phyloP scores from a whole-genome alignment of 2,113 vertebrate species.

The Hylia prasina region DNA sequence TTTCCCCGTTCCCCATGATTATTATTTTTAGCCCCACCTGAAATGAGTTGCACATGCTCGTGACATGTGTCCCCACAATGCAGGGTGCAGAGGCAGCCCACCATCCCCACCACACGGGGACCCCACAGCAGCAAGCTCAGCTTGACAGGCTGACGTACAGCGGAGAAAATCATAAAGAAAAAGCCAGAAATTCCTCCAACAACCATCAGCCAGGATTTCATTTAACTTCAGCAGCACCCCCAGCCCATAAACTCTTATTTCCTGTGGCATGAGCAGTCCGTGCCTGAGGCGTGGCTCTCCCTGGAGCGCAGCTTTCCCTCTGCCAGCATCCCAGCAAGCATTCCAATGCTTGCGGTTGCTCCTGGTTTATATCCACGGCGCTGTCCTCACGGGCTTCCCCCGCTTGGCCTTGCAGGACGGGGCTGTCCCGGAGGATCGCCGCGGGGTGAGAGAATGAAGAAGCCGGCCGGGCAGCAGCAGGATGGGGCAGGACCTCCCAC shows the following conservation, averaged over 20 bases:
- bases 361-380: accelerated
- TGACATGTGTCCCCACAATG: not conserved
- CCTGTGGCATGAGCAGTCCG: accelerated
- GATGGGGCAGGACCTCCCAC: conserved; percentile 80
- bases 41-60: accelerated
- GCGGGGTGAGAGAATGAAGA: conserved; percentile 78
- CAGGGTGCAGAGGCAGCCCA: not conserved
- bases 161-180: not conserved
- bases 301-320: not conserved
- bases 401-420: conserved; percentile 6
- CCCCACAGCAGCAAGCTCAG: not conserved
- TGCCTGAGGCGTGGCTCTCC: accelerated
- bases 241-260: not conserved
- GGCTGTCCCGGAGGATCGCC: conserved; percentile 40
- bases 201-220: not conserved
- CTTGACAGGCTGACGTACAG: not conserved
- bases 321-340: not conserved
- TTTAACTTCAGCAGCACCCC: not conserved
- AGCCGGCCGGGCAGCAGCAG: conserved; percentile 69
- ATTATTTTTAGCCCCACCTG: not conserved
- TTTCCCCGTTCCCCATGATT: not conserved
- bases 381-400: not conserved
- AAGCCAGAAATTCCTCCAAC: not conserved
- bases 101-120: accelerated
- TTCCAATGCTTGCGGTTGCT: not conserved